A percentile compares a stretch with the other conserved stretches of the same genome.
Conservation (phyloP, 2,888 invertebrate species). For the Torymus aiolomorphi region DNA sequence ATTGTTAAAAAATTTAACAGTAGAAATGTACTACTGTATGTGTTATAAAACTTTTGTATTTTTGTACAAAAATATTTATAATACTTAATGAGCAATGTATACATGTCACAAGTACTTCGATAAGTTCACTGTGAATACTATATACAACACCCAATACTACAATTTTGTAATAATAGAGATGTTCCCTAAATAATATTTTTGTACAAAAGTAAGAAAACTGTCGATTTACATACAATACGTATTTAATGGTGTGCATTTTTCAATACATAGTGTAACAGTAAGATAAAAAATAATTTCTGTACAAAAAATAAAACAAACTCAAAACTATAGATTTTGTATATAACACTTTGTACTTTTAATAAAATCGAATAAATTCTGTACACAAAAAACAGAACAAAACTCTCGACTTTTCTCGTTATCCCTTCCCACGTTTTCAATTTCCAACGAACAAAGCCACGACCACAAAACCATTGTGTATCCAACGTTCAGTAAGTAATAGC, state of each 20-base stretch:
- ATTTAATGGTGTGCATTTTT: no score
- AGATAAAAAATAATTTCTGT: not conserved
- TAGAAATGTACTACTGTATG: no score
- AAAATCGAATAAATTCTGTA: not conserved
- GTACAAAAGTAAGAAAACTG: not conserved
- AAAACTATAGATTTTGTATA: constrained; percentile 1
- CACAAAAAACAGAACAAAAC: not conserved
- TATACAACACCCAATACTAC: not conserved
- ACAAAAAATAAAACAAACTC: not conserved
- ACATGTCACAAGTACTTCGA: not conserved
- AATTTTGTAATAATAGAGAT: not conserved
- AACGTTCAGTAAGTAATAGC: no score
- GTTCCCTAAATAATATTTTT: not conserved
- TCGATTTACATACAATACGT: no score
- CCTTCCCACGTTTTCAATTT: no score
- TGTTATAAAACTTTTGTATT: not conserved
- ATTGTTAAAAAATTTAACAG: not conserved
- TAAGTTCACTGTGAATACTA: not conserved
- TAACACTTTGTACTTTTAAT: constrained; percentile 22
- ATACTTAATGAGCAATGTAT: not conserved
- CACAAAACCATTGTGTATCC: no score
- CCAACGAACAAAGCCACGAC: no score
- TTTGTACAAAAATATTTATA: not conserved
- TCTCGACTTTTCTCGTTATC: no score
- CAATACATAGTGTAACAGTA: not conserved